Percentiles rank a stretch among this genome's conserved stretches.
Evolutionary conservation across 1,140 invertebrate genomes (phyloP).

Genomic region (Diabrotica virgifera): DNA sequence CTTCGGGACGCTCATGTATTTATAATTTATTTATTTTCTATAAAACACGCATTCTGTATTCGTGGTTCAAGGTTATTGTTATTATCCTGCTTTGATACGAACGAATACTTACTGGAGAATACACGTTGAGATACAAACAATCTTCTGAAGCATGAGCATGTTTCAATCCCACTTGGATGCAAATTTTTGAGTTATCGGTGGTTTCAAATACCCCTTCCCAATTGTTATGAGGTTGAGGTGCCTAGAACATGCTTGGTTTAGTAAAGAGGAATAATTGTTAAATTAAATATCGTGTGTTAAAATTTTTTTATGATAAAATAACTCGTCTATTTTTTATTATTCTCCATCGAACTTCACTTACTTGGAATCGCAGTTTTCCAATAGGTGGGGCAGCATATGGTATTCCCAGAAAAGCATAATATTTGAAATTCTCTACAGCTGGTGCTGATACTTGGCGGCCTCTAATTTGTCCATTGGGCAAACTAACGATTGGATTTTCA

Average conservation of each 20-base stretch:
- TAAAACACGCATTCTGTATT: too few species aligned
- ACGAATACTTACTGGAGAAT: slow-evolving; percentile 9
- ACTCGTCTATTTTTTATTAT: too few species aligned
- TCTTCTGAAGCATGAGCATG: background rate
- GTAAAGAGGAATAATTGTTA: too few species aligned
- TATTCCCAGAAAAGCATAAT: slow-evolving; percentile 19
- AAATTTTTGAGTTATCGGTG: background rate
- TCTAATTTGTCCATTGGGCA: slow-evolving; percentile 23
- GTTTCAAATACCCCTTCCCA: slow-evolving; percentile 8
- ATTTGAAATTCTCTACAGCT: slow-evolving; percentile 15
- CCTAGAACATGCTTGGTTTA: background rate
- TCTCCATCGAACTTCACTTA: slow-evolving; percentile 5
- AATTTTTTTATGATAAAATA: too few species aligned
- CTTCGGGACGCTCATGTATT: too few species aligned
- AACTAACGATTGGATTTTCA: background rate
- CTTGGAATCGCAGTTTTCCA: slow-evolving; percentile 20
- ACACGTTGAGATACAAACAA: slow-evolving; percentile 13
- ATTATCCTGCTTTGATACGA: background rate
- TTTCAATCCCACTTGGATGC: slow-evolving; percentile 1
- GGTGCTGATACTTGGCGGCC: slow-evolving; percentile 4
- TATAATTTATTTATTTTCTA: too few species aligned
- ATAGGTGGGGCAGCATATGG: slow-evolving; percentile 24
- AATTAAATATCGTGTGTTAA: too few species aligned
- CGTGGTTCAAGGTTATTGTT: too few species aligned
- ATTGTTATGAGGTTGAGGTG: slow-evolving; percentile 5